Evolutionary conservation across 2,113 vertebrate species (phyloP), one percentile per base, ranked within the genome.

Genomic region (Pterocles gutturalis): DNA sequence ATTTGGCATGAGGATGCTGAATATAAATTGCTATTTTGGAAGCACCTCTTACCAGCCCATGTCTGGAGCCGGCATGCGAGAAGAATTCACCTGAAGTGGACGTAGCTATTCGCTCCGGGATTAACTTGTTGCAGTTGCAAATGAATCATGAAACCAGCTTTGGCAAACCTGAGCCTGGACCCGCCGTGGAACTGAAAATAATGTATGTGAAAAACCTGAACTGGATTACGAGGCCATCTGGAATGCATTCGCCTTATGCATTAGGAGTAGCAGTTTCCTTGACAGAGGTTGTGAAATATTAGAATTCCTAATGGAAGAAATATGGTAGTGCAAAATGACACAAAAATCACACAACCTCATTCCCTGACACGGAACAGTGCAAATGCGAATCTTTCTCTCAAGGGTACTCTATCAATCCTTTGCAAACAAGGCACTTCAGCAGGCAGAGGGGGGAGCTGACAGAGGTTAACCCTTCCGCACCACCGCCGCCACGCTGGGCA

Each of bases 231-330:
- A 91, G 88, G 67, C 94, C 87, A 97, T 96, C 89, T 94, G 82
- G 91, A 96, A 97, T 81, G 94, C 95, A 96, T 94, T 94, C 79
- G 14, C 94, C 33, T 29, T 5, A 36, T 88, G 83, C 86, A 89
- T 95, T 87, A 97, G 94, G 91, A 97, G 87, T 93, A 96, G 90
- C 95, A 93, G 95, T 97, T 97, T 95, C 96, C 93, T 96, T 96
- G 93, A 97, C 94, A 94, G 93, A 96, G 93, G 88, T 76, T 96
- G 93, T 97, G 97, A 97, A 96, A 96, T 97, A 95, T 97, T 97
- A 89, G 90, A 97, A 97, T 97, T 97, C 97, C 97, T 97, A 95
- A 95, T 96, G 95, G 96, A 97, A 97, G 97, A 97, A 97, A 97
- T 97, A 97, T 95, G 83, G 96, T 55, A 90, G 92, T 93, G 96